These are phyloP conservation scores for Pelmatolapia mariae DNA, from an alignment of 2,113 vertebrate species.

Conservation along the genomic window DNA sequence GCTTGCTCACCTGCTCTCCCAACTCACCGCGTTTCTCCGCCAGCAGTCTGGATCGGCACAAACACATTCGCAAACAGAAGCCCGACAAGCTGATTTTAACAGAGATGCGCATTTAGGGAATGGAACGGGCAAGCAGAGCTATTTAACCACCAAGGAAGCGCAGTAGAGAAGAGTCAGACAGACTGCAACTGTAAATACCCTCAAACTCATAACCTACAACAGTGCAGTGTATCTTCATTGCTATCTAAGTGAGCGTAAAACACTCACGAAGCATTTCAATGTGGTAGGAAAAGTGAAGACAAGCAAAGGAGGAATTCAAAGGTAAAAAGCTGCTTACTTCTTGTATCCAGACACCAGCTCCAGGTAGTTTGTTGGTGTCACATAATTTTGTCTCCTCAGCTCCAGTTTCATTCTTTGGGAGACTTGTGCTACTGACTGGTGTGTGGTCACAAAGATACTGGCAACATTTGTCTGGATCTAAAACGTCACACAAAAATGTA, in stretches of 20 bases:
- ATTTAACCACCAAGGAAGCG: background rate
- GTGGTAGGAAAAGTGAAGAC: background rate
- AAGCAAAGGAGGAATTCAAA: background rate
- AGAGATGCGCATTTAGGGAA: background rate
- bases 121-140: background rate
- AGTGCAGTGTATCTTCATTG: background rate
- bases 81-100: background rate
- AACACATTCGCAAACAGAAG: background rate
- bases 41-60: slow-evolving; percentile 69
- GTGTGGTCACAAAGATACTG: slow-evolving; percentile 81
- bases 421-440: slow-evolving; percentile 79
- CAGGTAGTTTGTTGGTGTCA: slow-evolving; percentile 89
- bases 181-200: background rate
- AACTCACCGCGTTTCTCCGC: slow-evolving; percentile 80
- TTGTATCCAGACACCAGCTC: slow-evolving; percentile 90
- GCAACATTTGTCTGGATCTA: slow-evolving; percentile 83
- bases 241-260: background rate
- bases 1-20: slow-evolving; percentile 78
- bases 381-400: slow-evolving; percentile 81
- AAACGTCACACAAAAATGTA: background rate
- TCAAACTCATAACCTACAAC: rapidly evolving
- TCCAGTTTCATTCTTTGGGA: slow-evolving; percentile 83
- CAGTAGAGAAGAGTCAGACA: background rate
- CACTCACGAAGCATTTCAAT: background rate
- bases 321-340: slow-evolving; percentile 63